Conservation (phyloP, 2,113 vertebrate species). For the Sula dactylatra region DNA sequence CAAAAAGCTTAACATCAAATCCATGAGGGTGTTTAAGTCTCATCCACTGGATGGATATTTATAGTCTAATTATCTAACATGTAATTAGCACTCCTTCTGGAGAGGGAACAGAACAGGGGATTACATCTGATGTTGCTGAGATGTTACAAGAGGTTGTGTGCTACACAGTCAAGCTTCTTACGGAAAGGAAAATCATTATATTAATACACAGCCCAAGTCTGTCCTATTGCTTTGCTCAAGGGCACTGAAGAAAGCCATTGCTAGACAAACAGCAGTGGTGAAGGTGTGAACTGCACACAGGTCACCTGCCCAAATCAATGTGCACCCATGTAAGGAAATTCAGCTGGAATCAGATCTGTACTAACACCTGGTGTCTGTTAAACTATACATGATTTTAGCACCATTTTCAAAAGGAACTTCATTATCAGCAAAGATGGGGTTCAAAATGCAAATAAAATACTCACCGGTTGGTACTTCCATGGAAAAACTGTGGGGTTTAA, state of each 20-base stretch:
- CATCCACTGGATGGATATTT: neutral
- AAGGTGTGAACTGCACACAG: neutral
- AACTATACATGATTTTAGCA: neutral
- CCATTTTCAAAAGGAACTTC: neutral
- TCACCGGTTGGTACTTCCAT: neutral
- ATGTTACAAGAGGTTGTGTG: neutral
- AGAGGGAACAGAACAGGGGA: neutral
- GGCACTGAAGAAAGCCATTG: neutral
- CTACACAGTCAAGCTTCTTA: neutral
- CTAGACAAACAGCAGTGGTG: neutral
- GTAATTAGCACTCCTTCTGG: neutral
- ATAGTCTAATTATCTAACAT: neutral
- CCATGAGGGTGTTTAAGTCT: neutral
- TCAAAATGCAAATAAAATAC: neutral
- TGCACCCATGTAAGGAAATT: neutral
- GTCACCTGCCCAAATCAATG: neutral
- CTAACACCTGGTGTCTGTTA: neutral
- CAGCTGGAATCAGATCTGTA: neutral
- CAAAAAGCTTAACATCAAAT: neutral
- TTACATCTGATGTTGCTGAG: neutral
- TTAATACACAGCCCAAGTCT: neutral
- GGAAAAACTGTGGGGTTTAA: neutral
- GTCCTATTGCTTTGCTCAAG: neutral
- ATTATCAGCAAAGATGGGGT: neutral
- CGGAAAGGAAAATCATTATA: neutral